Evolutionary conservation across 2,113 vertebrate species (phyloP), one percentile per base, ranked within the genome.

Genomic region (Paramisgurnus dabryanus): DNA sequence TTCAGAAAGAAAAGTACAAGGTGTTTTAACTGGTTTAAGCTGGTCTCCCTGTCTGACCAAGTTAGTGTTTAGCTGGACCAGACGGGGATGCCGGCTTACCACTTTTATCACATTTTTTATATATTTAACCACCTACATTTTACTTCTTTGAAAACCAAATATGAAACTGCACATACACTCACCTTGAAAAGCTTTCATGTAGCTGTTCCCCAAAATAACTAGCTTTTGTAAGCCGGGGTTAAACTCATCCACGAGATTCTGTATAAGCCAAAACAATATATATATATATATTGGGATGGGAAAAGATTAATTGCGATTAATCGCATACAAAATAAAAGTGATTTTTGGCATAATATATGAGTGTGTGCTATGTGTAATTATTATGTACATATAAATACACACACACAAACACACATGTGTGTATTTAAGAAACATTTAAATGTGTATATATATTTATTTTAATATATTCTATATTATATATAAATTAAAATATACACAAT

Each of bases 201-300:
- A 99, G 87, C 96, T 95, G 90, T 95, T 96, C 6, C 97, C 97
- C 27, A 98, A 91, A 82, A 94, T 93, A 58, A 97, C 95, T 61
- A 99, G 92, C 79, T 95, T 95, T 90, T 97, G 94, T 80, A 98
- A 93, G 5, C 96, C 95, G 0, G 97, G 97, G 84, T 99, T 99
- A 87, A 98, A 99, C 83, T 96, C 94, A 69, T 98, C 95, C 93
- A 95, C 91, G 82, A 99, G 94, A 79, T 92, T 95, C 97, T 99
- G 86, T 63, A 67, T 60, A 22, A 64, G 15, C 65, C 43, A 71
- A 75, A 69, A 47, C 65, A 67, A 22, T 22, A 22, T 22, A 22
- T 22, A 22, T 22, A 22, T 22, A 22, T 22, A 22, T 22, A 22
- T 22, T 22, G 22, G 27, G 27, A 34, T 34, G 27, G 27, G 27